Conservation (phyloP, 2,888 invertebrate genomes). For the Synergus japonicus region DNA sequence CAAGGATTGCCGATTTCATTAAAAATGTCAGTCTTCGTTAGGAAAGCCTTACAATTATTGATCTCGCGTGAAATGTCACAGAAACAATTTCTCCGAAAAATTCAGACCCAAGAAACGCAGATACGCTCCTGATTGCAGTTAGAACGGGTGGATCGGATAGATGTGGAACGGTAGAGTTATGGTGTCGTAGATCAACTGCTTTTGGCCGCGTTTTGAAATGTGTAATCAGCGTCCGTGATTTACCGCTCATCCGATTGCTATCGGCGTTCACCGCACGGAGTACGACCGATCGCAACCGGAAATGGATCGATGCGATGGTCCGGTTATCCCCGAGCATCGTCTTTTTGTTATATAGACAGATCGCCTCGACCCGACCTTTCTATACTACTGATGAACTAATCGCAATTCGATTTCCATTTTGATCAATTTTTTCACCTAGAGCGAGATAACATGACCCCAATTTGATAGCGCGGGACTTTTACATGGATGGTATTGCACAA, state of each 20-base stretch:
- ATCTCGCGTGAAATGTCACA: background rate
- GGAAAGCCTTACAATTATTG: background rate
- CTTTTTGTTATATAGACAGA: slow-evolving; percentile 24
- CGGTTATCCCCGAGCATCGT: slow-evolving; percentile 42
- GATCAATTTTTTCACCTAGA: slow-evolving; percentile 15
- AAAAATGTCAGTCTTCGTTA: background rate
- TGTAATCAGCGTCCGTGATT: slow-evolving; percentile 74
- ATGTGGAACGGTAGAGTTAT: slow-evolving; percentile 62
- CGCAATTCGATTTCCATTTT: slow-evolving; percentile 30
- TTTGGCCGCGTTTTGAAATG: slow-evolving; percentile 73
- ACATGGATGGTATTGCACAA: no score
- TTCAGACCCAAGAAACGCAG: background rate
- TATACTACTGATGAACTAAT: slow-evolving; percentile 32
- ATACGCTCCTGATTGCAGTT: background rate
- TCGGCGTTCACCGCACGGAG: slow-evolving; percentile 58
- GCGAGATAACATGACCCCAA: background rate
- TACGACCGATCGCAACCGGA: slow-evolving; percentile 52
- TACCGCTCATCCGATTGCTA: slow-evolving; percentile 70
- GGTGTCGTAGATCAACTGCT: slow-evolving; percentile 71
- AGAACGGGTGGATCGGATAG: slow-evolving; percentile 46
- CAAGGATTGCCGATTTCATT: no score
- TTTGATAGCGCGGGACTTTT: background rate
- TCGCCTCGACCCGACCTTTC: background rate
- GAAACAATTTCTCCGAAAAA: background rate
- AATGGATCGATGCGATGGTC: slow-evolving; percentile 52